Percentiles rank a stretch among this genome's conserved stretches.
phyloP scores from a whole-genome alignment of 23 tunicate species.

The Clavelina lepadiformis region DNA sequence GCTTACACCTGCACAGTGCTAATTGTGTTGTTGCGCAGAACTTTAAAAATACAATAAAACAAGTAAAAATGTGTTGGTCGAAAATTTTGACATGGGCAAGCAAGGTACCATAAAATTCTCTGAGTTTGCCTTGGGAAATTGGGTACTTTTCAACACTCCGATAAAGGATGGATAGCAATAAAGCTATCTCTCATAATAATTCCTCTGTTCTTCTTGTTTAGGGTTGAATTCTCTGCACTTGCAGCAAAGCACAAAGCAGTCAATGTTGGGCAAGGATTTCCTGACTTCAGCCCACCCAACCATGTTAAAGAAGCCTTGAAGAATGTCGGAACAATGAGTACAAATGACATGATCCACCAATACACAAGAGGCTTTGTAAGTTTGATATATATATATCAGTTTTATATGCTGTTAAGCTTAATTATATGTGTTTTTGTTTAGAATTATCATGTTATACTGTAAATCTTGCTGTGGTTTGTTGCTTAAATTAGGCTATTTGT shows the following conservation, averaged over 20 bases:
- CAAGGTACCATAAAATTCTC: too few species aligned
- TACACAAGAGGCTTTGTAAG: conserved; percentile 82
- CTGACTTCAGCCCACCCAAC: conserved; percentile 66
- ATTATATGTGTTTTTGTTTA: neutral
- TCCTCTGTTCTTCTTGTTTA: too few species aligned
- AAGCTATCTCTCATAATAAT: too few species aligned
- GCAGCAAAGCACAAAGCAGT: conserved; percentile 67
- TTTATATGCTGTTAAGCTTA: neutral
- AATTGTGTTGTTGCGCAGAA: too few species aligned
- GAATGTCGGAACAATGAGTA: conserved; percentile 2
- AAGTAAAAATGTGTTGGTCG: too few species aligned
- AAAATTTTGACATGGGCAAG: too few species aligned
- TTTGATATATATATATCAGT: neutral
- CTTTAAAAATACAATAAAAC: too few species aligned
- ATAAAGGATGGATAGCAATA: too few species aligned
- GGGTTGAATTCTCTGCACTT: conserved; percentile 65
- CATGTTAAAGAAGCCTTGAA: conserved; percentile 49
- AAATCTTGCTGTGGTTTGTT: neutral
- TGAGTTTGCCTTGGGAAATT: too few species aligned
- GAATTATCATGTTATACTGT: neutral
- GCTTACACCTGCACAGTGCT: too few species aligned
- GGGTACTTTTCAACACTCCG: too few species aligned
- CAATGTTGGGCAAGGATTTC: conserved; percentile 91
- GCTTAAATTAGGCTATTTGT: neutral
- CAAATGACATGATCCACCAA: conserved; percentile 45